Percentiles rank a stretch among this genome's conserved stretches.
Evolutionary conservation across 2,797 vertebrate species (phyloP).

Genomic region (Malurus leucopterus): DNA sequence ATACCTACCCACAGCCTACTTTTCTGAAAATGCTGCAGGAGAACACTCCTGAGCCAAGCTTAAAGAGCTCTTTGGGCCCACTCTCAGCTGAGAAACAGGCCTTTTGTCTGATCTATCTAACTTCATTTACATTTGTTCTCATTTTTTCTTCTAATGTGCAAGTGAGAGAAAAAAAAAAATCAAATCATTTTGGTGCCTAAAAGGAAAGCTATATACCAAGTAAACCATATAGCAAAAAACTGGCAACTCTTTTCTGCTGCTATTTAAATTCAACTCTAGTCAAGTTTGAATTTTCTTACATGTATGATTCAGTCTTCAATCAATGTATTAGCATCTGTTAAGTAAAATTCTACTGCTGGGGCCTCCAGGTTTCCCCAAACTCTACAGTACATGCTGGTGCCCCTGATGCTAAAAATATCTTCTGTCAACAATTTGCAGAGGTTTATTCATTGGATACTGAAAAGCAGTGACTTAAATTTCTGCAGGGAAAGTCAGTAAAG

Average conservation of each 20-base stretch:
- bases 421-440: neutral
- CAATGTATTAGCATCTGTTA: neutral
- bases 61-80: neutral
- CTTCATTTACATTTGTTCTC: neutral
- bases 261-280: neutral
- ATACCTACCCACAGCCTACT: neutral
- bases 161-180: neutral
- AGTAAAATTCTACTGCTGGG: neutral
- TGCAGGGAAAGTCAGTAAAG: neutral
- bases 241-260: fast-evolving
- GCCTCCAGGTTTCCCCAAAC: neutral
- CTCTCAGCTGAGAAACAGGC: neutral
- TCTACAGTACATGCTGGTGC: neutral
- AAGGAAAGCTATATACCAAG: neutral
- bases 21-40: neutral
- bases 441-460: neutral
- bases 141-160: neutral
- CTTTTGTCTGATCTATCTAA: neutral
- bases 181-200: neutral
- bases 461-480: neutral
- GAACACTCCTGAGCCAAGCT: neutral
- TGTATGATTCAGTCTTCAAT: neutral
- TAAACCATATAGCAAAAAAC: neutral
- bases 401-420: neutral
- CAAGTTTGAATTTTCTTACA: neutral